Evolutionary conservation across 23 tunicate genomes (phyloP).

Genomic region (Trididemnum nubilum): DNA sequence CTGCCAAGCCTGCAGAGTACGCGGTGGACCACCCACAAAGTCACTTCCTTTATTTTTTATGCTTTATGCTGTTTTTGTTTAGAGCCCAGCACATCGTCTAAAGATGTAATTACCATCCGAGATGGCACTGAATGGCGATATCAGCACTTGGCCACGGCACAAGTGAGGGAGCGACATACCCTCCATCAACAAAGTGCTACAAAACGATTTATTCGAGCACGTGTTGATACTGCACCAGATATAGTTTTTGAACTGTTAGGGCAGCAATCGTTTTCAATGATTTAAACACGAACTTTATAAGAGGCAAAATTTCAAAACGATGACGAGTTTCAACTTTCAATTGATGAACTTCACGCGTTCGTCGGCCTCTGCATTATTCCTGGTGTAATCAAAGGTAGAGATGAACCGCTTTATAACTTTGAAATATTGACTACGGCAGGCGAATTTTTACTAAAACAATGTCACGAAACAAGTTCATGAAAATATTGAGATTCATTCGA

Average conservation of each 20-base stretch:
- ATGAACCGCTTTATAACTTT: background rate
- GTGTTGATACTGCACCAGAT: constrained; percentile 5
- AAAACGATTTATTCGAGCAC: constrained; percentile 26
- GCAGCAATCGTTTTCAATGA: constrained; percentile 9
- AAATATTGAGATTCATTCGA: constrained; percentile 6
- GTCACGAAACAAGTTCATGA: constrained; percentile 20
- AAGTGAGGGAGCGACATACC: too few species aligned
- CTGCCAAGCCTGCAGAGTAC: too few species aligned
- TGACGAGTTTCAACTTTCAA: constrained; percentile 19
- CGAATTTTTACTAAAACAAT: constrained; percentile 21
- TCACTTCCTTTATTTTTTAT: too few species aligned
- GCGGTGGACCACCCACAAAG: too few species aligned
- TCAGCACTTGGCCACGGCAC: too few species aligned
- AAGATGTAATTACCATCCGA: too few species aligned
- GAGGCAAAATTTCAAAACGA: constrained; percentile 19
- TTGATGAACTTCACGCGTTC: constrained; percentile 20
- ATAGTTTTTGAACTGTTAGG: constrained; percentile 17
- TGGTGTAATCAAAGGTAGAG: constrained; percentile 32
- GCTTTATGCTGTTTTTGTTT: too few species aligned
- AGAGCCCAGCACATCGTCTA: too few species aligned
- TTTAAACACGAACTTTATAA: background rate
- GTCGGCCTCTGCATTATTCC: constrained; percentile 38
- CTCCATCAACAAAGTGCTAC: too few species aligned
- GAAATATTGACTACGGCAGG: constrained; percentile 24
- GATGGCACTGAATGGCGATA: too few species aligned